phyloP scores from a whole-genome alignment of 2,113 vertebrate species.

The Sturnus vulgaris region DNA sequence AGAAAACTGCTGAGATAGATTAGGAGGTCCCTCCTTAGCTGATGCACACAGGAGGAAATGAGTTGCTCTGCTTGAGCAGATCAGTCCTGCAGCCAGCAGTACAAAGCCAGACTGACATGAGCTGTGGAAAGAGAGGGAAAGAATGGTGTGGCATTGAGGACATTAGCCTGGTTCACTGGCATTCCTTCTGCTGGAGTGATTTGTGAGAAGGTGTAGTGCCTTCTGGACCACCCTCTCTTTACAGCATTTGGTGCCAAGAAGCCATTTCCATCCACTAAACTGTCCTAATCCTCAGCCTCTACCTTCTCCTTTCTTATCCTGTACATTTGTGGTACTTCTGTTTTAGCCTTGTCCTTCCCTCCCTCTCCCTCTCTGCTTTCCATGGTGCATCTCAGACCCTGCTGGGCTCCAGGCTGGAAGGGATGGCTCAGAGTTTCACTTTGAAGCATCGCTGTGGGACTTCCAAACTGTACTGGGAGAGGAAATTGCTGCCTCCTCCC shows the following conservation, averaged over 20 bases:
- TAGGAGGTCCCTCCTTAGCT: neutral
- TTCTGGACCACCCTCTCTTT: neutral
- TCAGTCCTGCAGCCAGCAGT: neutral
- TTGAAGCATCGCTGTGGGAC: slow-evolving; percentile 37
- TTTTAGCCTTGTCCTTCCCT: neutral
- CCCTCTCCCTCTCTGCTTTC: neutral
- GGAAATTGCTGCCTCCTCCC: slow-evolving; percentile 42
- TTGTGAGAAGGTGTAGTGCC: neutral
- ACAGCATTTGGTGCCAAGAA: neutral
- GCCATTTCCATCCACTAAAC: neutral
- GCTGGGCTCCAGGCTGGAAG: slow-evolving; percentile 1
- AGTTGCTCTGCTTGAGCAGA: fast-evolving
- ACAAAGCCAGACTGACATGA: neutral
- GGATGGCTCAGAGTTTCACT: neutral
- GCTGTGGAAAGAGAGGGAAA: neutral
- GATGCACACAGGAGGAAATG: neutral
- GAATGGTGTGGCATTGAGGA: neutral
- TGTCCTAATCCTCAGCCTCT: neutral
- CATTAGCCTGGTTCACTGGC: neutral
- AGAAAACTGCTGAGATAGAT: neutral
- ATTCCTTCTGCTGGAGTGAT: neutral
- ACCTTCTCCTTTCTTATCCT: neutral
- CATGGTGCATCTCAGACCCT: neutral
- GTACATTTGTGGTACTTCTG: neutral
- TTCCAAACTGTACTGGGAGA: neutral